These are phyloP conservation scores for Telenomus remus DNA, from an alignment of 1,140 invertebrate species.

Conservation along the genomic window DNA sequence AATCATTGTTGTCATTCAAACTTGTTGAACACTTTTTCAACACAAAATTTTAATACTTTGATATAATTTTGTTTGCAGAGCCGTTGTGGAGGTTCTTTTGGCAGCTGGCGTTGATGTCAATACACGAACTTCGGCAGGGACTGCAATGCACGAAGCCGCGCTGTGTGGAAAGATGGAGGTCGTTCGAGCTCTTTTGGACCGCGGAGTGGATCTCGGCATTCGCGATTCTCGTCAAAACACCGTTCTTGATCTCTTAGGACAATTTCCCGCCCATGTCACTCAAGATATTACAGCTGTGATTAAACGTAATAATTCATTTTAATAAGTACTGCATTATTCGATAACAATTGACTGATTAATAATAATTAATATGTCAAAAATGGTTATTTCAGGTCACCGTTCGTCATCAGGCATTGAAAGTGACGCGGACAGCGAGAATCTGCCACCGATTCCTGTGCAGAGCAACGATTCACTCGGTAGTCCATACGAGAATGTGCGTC, in stretches of 20 bases:
- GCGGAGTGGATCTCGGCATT: conserved; percentile 88
- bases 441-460: conserved; percentile 78
- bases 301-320: conserved; percentile 85
- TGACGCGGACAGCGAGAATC: conserved; percentile 76
- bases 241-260: conserved; percentile 89
- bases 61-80: conserved; percentile 74
- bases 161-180: conserved; percentile 95
- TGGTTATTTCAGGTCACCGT: conserved; percentile 64
- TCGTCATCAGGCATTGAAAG: conserved; percentile 74
- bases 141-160: conserved; percentile 95
- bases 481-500: conserved; percentile 81
- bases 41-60: too few species aligned
- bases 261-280: conserved; percentile 92
- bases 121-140: conserved; percentile 89
- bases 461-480: conserved; percentile 78
- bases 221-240: conserved; percentile 87
- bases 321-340: too few species aligned
- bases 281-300: conserved; percentile 89
- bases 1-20: too few species aligned
- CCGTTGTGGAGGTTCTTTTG: conserved; percentile 81
- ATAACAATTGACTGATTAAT: too few species aligned
- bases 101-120: conserved; percentile 93
- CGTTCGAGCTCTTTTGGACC: conserved; percentile 86
- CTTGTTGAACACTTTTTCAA: too few species aligned
- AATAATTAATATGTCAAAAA: too few species aligned